A percentile compares a stretch with the other conserved stretches of the same genome.
These are phyloP conservation scores for Coleophora flavipennella DNA, from an alignment of 2,888 invertebrate species.

Conservation along the genomic window DNA sequence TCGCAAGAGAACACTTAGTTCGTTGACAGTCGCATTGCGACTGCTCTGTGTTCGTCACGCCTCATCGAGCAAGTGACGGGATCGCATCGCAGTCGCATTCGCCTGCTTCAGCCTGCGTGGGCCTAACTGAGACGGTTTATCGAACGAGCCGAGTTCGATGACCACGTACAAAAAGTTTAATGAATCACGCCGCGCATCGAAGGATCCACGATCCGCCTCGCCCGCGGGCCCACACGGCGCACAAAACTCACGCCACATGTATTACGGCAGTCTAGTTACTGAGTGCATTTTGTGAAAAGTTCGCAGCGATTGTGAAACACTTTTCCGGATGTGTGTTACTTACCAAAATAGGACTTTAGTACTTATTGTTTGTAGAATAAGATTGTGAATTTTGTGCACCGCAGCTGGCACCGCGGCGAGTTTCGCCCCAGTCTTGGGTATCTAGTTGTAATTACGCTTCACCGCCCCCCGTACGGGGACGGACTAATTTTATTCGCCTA, in stretches of 20 bases:
- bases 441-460: constrained; percentile 59
- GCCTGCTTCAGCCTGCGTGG: too few relatives aligned
- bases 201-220: neutral
- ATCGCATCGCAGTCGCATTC: too few relatives aligned
- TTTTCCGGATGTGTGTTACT: neutral
- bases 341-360: neutral
- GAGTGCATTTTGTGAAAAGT: neutral
- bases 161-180: too few relatives aligned
- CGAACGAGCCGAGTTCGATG: too few relatives aligned
- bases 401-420: too few relatives aligned
- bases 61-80: neutral
- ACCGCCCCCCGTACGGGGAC: constrained; percentile 40
- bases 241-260: neutral
- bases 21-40: neutral
- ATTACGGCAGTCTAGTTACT: constrained; percentile 3
- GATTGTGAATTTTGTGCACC: too few relatives aligned
- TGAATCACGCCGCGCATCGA: too few relatives aligned
- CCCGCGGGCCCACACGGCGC: constrained; percentile 3
- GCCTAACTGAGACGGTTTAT: neutral
- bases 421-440: constrained; percentile 10
- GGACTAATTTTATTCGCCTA: constrained; percentile 58
- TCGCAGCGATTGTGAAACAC: neutral
- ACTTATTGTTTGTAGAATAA: too few relatives aligned
- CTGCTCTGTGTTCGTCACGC: neutral
- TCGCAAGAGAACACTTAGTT: neutral